Evolutionary conservation across 2,888 invertebrate genomes (phyloP), one percentile per base, ranked within the genome.

Genomic region (Plemyria rubiginata): DNA sequence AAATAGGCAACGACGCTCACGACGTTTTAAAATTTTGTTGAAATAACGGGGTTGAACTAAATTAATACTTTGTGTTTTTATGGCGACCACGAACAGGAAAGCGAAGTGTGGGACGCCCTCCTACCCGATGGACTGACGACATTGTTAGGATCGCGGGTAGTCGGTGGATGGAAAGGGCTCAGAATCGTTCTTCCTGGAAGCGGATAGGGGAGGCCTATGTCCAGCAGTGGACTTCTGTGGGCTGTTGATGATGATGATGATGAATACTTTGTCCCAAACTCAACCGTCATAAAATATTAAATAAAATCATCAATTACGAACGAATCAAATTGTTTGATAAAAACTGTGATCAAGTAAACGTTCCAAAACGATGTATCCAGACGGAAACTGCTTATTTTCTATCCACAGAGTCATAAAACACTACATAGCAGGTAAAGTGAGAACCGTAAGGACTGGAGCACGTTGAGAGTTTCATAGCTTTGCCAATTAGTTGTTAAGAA

Each of bases 271-370:
- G 54, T 52, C 45, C 61, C 41, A 53, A 61, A 60, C 55, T 48
- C 38, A 58, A 62, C 58, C 61, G 76, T 75, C 69, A 74, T 77
- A 78, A 73, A 73, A 65, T 11, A 11, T 58, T 70, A 11, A 11
- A 68, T 68, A 62, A 70, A 81, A 76, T 78, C 77, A 67, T 68
- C 68, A 80, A 74, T 84, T 82, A 81, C 65, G 69, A 70, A 67
- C 76, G 76, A 81, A 84, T 81, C 74, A 81, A 86, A 84, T 78
- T 73, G 65, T 67, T 70, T 67, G 71, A 75, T 84, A 83, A 86
- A 81, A 81, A 80, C 81, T 75, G 81, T 85, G 78, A 84, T 86
- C 83, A 80, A 75, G 78, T 65, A 80, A 87, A 82, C 78, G 82
- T 71, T 82, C 68, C 75, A 75, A 82, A 85, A 77, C 76, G 78